Evolutionary conservation across 2,113 vertebrate species (phyloP), one percentile per base, ranked within the genome.

Genomic region (Vidua chalybeata): DNA sequence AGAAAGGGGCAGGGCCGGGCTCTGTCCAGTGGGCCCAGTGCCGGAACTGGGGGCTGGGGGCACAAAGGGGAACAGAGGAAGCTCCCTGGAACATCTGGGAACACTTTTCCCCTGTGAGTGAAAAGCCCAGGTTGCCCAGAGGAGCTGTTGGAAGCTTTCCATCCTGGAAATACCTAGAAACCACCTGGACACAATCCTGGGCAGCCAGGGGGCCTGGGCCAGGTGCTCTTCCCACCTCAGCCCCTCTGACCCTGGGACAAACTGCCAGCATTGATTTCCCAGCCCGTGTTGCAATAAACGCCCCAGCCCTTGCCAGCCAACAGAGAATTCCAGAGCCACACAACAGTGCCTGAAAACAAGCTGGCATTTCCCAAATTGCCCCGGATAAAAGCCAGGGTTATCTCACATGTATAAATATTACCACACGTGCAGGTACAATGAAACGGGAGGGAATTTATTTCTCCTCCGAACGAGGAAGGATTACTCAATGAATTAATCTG

Each of bases 401-500:
- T 39, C 49, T 85, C 78, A 41, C 28, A 15, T 30, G 35, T 6
- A 37, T 27, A 33, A 78, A 52, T 12, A 39, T 20, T 19, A 9
- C 58, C 77, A 21, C 35, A 35, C 19, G 33, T 72, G 64, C 39
- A 48, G 78, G 41, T 7, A 75, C 20, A 35, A 18, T 3, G 33
- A 22, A 67, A 82, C 0, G 0, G 10, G 77, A 75, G 46, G 2
- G 77, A 48, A 35, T 84, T 89, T 6, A 2, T 87, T 23, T 74
- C 61, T 67, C 55, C 59, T 16, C 49, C 43, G 8, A 66, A 69
- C 0, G 3, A 55, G 79, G 54, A 69, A 43, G 68, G 63, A 31
- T 90, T 86, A 73, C 80, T 91, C 84, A 45, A 73, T 76, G 71
- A 92, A 87, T 71, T 66, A 18, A 85, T 71, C 74, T 79, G 48